Percentiles rank a stretch among this genome's conserved stretches.
Conservation (phyloP, 2,888 invertebrate species). For the Trachelus stipa region DNA sequence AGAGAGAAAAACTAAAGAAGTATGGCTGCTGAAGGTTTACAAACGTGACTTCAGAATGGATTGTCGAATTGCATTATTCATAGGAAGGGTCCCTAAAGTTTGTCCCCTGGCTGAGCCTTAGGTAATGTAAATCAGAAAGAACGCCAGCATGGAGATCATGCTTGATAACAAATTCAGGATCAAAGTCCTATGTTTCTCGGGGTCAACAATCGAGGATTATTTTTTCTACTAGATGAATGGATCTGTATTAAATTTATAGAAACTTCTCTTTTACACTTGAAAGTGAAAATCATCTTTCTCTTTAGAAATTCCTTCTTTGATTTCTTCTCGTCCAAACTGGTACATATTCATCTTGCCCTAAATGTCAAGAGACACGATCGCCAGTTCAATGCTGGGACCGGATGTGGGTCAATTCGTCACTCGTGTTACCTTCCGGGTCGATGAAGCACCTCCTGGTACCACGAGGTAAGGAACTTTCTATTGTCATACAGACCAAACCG, state of each 20-base stretch:
- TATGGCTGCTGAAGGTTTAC: no score
- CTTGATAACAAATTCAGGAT: background rate
- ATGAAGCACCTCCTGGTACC: slow-evolving; percentile 30
- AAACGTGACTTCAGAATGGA: background rate
- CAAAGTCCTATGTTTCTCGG: background rate
- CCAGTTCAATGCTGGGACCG: slow-evolving; percentile 24
- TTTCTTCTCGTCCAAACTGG: background rate
- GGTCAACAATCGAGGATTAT: background rate
- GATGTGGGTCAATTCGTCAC: slow-evolving; percentile 60
- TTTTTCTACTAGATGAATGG: background rate
- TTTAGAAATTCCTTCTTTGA: background rate
- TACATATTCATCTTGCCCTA: background rate
- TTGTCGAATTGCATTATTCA: background rate
- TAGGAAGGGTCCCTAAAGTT: background rate
- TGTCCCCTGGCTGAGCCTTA: background rate
- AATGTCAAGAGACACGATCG: slow-evolving; percentile 5
- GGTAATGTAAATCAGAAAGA: background rate
- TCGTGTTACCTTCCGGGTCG: slow-evolving; percentile 62
- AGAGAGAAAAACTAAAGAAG: no score
- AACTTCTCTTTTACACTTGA: background rate
- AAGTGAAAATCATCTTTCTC: background rate
- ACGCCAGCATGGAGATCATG: background rate
- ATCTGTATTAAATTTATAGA: background rate
- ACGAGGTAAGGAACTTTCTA: slow-evolving; percentile 51
- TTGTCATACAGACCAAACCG: slow-evolving; percentile 41